Conservation (phyloP, 2,797 vertebrate species). For the Lacerta viridis region DNA sequence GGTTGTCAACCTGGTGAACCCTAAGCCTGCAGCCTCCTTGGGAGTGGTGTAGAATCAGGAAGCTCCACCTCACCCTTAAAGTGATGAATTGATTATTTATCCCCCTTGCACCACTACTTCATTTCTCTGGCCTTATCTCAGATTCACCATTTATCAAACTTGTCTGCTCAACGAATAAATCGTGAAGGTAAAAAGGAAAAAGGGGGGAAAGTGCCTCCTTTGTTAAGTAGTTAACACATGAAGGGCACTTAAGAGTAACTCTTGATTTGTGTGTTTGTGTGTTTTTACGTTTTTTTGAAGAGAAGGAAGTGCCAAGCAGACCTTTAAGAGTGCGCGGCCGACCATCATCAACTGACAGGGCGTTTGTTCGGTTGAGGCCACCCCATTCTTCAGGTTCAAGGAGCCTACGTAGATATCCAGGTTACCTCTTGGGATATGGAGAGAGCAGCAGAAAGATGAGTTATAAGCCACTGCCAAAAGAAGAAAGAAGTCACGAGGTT, state of each 20-base stretch:
- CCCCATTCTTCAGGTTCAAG: conserved; percentile 88
- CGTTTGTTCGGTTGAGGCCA: conserved; percentile 82
- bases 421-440: conserved; percentile 78
- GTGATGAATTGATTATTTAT: background rate
- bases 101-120: background rate
- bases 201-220: background rate
- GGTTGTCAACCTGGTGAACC: background rate
- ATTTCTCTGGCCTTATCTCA: background rate
- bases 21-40: background rate
- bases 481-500: conserved; percentile 86
- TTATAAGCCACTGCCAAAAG: conserved; percentile 85
- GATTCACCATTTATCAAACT: background rate
- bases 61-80: background rate
- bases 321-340: conserved; percentile 78
- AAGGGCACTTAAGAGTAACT: background rate
- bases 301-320: conserved; percentile 81
- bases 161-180: background rate
- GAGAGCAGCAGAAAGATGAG: conserved; percentile 85
- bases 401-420: conserved; percentile 82
- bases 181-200: background rate
- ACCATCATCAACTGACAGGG: conserved; percentile 71
- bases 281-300: conserved; percentile 78
- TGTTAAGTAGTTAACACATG: background rate
- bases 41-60: background rate
- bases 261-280: conserved; percentile 59